Conservation (phyloP, 2,888 invertebrate species). For the Lumbricus terrestris region DNA sequence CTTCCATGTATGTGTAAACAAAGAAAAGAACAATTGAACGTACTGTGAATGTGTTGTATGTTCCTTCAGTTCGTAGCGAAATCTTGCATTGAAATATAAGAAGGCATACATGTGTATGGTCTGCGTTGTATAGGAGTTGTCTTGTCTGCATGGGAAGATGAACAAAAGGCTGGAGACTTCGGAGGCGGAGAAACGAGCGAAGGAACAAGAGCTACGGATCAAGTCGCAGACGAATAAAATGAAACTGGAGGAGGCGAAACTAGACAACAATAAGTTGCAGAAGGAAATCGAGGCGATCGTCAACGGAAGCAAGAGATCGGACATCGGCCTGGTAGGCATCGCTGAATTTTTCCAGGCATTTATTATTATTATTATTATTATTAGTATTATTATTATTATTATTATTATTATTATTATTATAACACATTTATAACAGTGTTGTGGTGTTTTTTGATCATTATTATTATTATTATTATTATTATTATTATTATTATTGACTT, state of each 20-base stretch:
- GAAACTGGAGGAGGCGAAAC: not conserved
- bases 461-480: no score
- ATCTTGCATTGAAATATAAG: not conserved
- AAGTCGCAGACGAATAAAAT: not conserved
- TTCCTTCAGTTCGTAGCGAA: no score
- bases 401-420: not conserved
- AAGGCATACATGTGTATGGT: not conserved
- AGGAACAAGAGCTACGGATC: not conserved
- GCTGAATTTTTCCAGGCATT: not conserved
- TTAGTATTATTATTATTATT: not conserved
- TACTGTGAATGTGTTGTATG: not conserved
- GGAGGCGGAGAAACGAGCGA: not conserved
- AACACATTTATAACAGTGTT: no score
- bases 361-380: not conserved
- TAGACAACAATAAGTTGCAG: not conserved
- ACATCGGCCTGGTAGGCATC: constrained; percentile 13
- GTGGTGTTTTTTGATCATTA: no score
- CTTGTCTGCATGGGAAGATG: not conserved
- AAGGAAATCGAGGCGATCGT: constrained; percentile 5
- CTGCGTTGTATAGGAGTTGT: not conserved
- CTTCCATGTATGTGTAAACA: not conserved
- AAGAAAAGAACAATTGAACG: not conserved
- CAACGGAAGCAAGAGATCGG: constrained; percentile 17
- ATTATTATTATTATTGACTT: no score
- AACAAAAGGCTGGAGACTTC: not conserved